These are phyloP conservation scores for Caerostris extrusa DNA, from an alignment of 1,140 invertebrate species.

Conservation along the genomic window DNA sequence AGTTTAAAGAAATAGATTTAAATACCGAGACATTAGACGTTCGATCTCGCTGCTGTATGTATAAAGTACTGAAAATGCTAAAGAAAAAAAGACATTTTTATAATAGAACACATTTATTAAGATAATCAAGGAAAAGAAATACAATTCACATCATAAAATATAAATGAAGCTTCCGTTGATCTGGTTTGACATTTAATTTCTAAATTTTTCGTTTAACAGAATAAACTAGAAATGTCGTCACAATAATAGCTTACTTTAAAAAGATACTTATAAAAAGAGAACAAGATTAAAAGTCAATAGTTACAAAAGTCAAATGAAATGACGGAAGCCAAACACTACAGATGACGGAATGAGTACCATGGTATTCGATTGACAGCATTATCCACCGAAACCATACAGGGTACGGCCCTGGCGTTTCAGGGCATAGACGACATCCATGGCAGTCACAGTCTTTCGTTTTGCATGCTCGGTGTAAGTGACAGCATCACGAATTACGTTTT, in stretches of 20 bases:
- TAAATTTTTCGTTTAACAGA: background rate
- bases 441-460: constrained; percentile 91
- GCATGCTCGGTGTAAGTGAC: constrained; percentile 92
- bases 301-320: constrained; percentile 1
- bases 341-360: constrained; percentile 44
- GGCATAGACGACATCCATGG: constrained; percentile 94
- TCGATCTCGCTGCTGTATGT: too few species aligned
- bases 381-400: constrained; percentile 84
- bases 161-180: constrained; percentile 11
- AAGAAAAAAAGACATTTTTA: background rate
- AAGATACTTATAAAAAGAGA: background rate
- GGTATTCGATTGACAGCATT: background rate
- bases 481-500: constrained; percentile 91
- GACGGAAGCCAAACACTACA: background rate
- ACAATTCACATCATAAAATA: background rate
- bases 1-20: too few species aligned
- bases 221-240: background rate
- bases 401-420: constrained; percentile 90
- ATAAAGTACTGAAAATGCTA: background rate
- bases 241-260: background rate
- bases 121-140: constrained; percentile 7
- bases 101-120: constrained; percentile 46
- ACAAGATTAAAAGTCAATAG: constrained; percentile 2
- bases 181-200: background rate
- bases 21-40: too few species aligned